Conservation (phyloP, 2,888 invertebrate genomes). For the Apoda limacodes region DNA sequence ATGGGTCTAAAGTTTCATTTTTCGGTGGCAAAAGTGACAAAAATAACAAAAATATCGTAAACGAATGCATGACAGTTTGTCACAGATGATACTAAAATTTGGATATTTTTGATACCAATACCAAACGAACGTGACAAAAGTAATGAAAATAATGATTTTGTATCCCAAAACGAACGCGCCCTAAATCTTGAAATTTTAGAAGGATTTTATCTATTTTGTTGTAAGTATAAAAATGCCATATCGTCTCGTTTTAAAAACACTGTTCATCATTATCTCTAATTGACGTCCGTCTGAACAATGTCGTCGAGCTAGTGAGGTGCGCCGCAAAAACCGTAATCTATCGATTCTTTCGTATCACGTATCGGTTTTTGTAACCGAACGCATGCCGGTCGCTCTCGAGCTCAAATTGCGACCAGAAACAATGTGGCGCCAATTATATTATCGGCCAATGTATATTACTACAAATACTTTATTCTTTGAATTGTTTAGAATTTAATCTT, state of each 20-base stretch:
- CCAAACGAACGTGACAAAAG: too few relatives aligned
- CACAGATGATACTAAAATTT: too few relatives aligned
- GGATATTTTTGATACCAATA: too few relatives aligned
- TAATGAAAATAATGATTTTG: too few relatives aligned
- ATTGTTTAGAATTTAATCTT: neutral
- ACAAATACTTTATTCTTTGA: neutral
- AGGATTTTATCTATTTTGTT: too few relatives aligned
- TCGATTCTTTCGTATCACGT: conserved; percentile 55
- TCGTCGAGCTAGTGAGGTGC: conserved; percentile 42
- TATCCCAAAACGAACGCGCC: too few relatives aligned
- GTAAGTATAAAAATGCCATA: conserved; percentile 38
- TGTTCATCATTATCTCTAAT: conserved; percentile 61
- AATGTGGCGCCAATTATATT: conserved; percentile 47
- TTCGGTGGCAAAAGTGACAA: too few relatives aligned
- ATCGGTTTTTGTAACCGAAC: conserved; percentile 48
- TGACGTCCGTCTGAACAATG: conserved; percentile 56
- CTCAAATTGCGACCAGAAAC: conserved; percentile 35
- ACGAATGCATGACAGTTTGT: too few relatives aligned
- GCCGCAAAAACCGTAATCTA: conserved; percentile 56
- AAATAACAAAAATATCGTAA: too few relatives aligned
- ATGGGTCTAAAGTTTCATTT: too few relatives aligned
- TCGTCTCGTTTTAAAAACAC: conserved; percentile 34
- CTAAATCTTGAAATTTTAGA: too few relatives aligned
- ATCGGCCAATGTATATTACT: conserved; percentile 28
- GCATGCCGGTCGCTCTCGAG: conserved; percentile 44